Base-by-base conservation (phyloP, 1,140 invertebrate species). In the Cotesia typhae region DNA sequence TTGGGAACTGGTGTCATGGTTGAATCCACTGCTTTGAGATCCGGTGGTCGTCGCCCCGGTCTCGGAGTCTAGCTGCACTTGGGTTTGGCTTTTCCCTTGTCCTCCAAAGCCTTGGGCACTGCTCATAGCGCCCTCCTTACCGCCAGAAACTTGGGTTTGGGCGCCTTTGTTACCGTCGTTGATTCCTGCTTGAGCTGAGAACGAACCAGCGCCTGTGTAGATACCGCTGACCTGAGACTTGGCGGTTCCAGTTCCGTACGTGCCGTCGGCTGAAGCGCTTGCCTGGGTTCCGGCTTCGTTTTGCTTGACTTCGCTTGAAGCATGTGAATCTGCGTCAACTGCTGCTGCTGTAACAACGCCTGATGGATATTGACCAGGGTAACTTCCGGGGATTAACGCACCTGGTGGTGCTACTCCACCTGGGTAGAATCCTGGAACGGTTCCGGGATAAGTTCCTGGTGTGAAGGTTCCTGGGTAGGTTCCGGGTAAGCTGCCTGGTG, bases 181-280 rank as follows among this genome's bases (percentile, higher is more conserved):
- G 4, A 92, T 93, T 83, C 93, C 92, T 38, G 94, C 94, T 83
- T 93, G 93, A 10, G 94, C 94, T 72, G 92, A 92, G 80, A 95
- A 95, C 5, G 92, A 91, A 53, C 93, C 93, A 63, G 89, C 88
- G 5, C 92, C 92, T 17, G 89, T 90, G 79, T 95, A 94, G 1
- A 89, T 91, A 17, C 94, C 94, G 37, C 90, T 92, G 1, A 95
- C 93, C 86, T 94, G 92, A 3, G 93, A 92, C 80, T 95, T 92
- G 0, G 93, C 91, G 10, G 90, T 90, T 28, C 92, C 93, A 73
- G 90, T 89, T 35, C 90, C 89, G 76, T 90, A 92, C 77, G 89
- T 91, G 28, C 94, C 94, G 82, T 93, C 91, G 28, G 94, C 91
- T 53, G 91, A 90, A 6, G 93, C 93, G 71, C 88, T 89, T 1